Conservation (phyloP, 1,140 invertebrate species). For the Adoxophyes honmai region DNA sequence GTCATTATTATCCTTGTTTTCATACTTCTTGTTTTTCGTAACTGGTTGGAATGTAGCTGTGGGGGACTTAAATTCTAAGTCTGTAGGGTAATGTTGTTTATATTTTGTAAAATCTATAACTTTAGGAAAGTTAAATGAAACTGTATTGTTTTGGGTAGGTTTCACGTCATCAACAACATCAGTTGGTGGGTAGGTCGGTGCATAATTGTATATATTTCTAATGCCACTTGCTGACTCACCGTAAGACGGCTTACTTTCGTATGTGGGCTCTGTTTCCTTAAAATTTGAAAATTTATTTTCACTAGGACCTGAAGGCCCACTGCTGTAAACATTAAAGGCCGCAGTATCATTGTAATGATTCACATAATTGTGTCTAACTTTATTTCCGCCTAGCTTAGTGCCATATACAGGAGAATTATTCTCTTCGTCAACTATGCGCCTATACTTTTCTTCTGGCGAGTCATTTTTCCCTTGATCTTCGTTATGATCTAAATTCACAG, state of each 20-base stretch:
- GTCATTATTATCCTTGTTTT: conserved; percentile 22
- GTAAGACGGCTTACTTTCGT: conserved; percentile 27
- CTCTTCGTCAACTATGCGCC: conserved; percentile 25
- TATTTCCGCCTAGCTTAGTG: conserved; percentile 48
- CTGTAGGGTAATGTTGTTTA: conserved; percentile 46
- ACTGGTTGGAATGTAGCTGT: conserved; percentile 26
- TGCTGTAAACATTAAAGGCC: conserved; percentile 26
- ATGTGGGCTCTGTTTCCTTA: conserved; percentile 18
- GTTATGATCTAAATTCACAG: conserved; percentile 31
- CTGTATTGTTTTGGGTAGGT: conserved; percentile 21
- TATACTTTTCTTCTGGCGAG: conserved; percentile 16
- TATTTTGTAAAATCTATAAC: conserved; percentile 60
- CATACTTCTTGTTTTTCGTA: conserved; percentile 22
- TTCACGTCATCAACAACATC: conserved; percentile 28
- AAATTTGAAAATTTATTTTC: conserved; percentile 27
- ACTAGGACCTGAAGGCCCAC: conserved; percentile 18
- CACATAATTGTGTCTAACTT: conserved; percentile 35
- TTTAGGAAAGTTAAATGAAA: conserved; percentile 48
- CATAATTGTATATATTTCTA: conserved; percentile 24
- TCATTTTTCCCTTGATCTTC: conserved; percentile 11
- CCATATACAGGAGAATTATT: conserved; percentile 52
- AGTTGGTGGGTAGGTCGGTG: conserved; percentile 22
- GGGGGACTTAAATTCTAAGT: conserved; percentile 43
- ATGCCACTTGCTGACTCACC: conserved; percentile 27
- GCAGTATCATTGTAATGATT: conserved; percentile 43